Base-by-base conservation (phyloP, 2,888 invertebrate genomes). In the Brachyptera putata region DNA sequence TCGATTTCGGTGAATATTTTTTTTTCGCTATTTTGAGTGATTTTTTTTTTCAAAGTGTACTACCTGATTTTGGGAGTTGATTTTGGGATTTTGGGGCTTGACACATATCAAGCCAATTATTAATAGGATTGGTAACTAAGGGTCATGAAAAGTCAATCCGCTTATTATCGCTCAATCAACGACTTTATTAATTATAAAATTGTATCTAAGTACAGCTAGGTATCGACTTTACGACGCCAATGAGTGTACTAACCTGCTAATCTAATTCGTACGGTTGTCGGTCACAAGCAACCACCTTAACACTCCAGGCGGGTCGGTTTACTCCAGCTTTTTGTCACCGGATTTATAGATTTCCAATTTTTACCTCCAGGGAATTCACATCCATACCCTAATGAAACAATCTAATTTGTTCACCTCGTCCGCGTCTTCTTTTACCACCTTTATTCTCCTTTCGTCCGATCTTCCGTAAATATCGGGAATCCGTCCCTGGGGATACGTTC, bases 301-400 rank as follows among this genome's bases (percentile, higher is more conserved):
- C 30, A 30, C 5, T 5, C 11, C 2, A 11, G 43, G 43, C 14
- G 43, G 14, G 43, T 11, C 14, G 34, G 34, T 53, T 53, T 36
- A 30, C 34, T 34, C 21, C 53, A 11, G 53, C 53, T 53, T 53
- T 53, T 53, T 53, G 53, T 57, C 48, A 36, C 26, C 30, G 57
- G 57, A 57, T 57, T 57, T 57, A 57, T 57, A 57, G 57, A 57
- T 57, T 57, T 57, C 57, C 57, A 48, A 46, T 57, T 36, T 57
- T 26, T 36, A 34, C 53, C 53, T 53, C 53, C 22, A 18, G 53
- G 53, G 53, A 36, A 53, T 53, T 22, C 53, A 36, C 36, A 53
- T 53, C 53, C 53, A 53, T 18, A 16, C 18, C 18, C 34, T 53
- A 53, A 53, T 53, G 53, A 53, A 53, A 53, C 53, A 53, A 53